Percentiles rank a stretch among this genome's conserved stretches.
These are phyloP conservation scores for Amia ocellicauda DNA, from an alignment of 2,113 vertebrate genomes.

Conservation along the genomic window DNA sequence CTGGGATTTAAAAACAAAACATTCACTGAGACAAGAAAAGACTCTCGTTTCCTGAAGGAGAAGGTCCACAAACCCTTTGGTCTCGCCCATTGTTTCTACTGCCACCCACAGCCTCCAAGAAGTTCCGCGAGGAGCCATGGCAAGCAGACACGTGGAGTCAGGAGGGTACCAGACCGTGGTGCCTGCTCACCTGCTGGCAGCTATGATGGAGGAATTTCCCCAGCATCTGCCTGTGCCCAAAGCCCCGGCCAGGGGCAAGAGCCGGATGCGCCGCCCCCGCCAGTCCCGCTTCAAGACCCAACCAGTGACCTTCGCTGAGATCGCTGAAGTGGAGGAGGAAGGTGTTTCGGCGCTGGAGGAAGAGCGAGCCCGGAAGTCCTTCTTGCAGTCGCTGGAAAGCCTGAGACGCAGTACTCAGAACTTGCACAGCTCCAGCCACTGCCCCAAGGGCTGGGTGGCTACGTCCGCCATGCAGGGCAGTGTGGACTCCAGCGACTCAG, in stretches of 20 bases:
- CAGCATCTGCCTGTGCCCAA: constrained; percentile 75
- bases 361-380: constrained; percentile 90
- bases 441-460: constrained; percentile 49
- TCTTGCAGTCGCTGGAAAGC: constrained; percentile 92
- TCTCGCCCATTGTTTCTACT: neutral
- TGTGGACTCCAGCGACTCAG: constrained; percentile 93
- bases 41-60: neutral
- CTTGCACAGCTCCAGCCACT: constrained; percentile 65
- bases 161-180: constrained; percentile 77
- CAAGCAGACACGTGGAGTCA: constrained; percentile 74
- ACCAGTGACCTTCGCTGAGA: constrained; percentile 96
- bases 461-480: constrained; percentile 74
- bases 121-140: constrained; percentile 49
- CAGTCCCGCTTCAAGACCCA: constrained; percentile 95
- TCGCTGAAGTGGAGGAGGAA: constrained; percentile 95
- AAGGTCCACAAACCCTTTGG: neutral
- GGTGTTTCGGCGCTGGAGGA: constrained; percentile 89
- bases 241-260: constrained; percentile 63
- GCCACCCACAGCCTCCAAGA: too few relatives aligned
- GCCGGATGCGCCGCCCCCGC: constrained; percentile 75
- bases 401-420: constrained; percentile 89
- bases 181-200: constrained; percentile 69
- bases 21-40: neutral
- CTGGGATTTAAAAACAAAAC: too few relatives aligned
- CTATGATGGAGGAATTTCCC: constrained; percentile 82